Evolutionary conservation across 2,888 invertebrate species (phyloP).

Genomic region (Platerodrilus igneus): DNA sequence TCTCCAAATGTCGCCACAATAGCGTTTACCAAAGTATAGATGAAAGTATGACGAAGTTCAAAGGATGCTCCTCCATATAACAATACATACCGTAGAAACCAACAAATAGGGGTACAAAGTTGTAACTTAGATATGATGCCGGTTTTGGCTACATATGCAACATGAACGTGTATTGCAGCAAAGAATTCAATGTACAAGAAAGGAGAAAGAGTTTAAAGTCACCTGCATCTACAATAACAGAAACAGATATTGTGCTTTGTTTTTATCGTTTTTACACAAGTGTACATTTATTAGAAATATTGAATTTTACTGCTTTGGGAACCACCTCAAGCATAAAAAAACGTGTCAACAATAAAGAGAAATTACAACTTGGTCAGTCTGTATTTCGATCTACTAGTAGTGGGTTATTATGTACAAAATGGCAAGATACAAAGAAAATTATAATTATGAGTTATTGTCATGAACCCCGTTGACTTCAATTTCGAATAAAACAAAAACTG

Average conservation of each 20-base stretch:
- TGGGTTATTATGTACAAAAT: conserved; percentile 3
- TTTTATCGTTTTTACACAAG: conserved; percentile 11
- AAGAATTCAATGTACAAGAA: conserved; percentile 14
- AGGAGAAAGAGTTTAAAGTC: conserved; percentile 28
- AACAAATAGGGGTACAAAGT: too few species aligned
- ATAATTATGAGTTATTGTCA: too few species aligned
- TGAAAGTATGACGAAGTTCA: conserved; percentile 5
- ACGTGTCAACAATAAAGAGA: background rate
- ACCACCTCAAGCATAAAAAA: background rate
- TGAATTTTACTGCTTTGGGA: conserved; percentile 4
- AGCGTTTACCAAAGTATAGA: conserved; percentile 6
- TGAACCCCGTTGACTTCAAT: too few species aligned
- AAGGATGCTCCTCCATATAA: conserved; percentile 1
- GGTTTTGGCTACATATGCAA: too few species aligned
- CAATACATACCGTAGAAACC: too few species aligned
- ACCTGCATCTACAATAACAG: conserved; percentile 13
- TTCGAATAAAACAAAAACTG: too few species aligned
- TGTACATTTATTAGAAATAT: too few species aligned
- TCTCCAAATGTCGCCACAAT: conserved; percentile 4
- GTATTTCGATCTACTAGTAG: conserved; percentile 3
- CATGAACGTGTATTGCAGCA: too few species aligned
- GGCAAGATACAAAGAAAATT: too few species aligned
- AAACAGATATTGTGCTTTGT: conserved; percentile 10
- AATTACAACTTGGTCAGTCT: conserved; percentile 4
- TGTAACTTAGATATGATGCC: too few species aligned